Conservation (phyloP, 2,888 invertebrate species). For the Epinotia ramella region DNA sequence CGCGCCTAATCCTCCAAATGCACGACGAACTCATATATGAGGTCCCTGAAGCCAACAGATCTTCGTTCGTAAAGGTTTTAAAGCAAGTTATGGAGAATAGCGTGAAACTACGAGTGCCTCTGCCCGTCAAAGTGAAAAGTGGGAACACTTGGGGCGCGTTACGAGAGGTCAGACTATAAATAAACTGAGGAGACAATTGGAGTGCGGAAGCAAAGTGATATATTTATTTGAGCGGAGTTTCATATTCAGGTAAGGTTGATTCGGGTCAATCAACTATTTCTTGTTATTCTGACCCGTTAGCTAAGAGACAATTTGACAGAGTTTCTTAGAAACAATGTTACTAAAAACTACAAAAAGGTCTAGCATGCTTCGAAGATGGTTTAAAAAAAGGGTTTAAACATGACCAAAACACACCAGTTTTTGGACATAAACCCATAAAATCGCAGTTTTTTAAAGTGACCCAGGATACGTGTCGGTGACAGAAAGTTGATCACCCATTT, state of each 20-base stretch:
- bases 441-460: neutral
- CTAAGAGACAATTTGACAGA: too few relatives aligned
- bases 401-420: neutral
- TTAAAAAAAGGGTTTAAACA: too few relatives aligned
- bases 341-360: too few relatives aligned
- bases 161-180: slow-evolving; percentile 60
- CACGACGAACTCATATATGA: slow-evolving; percentile 99
- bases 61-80: slow-evolving; percentile 86
- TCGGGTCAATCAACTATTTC: neutral
- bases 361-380: too few relatives aligned
- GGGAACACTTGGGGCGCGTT: slow-evolving; percentile 92
- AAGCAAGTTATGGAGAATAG: slow-evolving; percentile 93
- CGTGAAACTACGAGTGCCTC: slow-evolving; percentile 89
- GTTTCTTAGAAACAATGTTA: too few relatives aligned
- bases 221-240: slow-evolving; percentile 16
- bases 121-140: slow-evolving; percentile 94
- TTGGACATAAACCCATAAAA: too few relatives aligned
- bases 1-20: slow-evolving; percentile 93
- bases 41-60: slow-evolving; percentile 86
- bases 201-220: neutral
- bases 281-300: neutral
- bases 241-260: neutral
- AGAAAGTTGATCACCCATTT: neutral
- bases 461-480: neutral
- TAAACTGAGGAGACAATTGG: neutral